These are phyloP conservation scores for Budorcas taxicolor DNA, from an alignment of 2,113 vertebrate genomes.

Conservation along the genomic window DNA sequence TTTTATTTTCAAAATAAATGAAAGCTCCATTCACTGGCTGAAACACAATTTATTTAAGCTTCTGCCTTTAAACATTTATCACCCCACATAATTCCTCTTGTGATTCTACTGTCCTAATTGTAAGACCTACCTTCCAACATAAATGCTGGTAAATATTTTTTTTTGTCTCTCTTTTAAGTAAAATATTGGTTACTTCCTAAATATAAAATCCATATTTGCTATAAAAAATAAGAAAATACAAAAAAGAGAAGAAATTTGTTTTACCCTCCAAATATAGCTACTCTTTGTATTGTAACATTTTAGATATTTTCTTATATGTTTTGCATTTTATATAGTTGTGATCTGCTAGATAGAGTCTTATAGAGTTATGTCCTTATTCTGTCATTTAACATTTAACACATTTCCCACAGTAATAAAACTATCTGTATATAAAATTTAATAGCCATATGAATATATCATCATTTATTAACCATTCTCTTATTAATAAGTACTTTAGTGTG, in stretches of 20 bases:
- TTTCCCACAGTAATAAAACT: background rate
- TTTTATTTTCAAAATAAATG: conserved; percentile 16
- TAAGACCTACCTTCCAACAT: background rate
- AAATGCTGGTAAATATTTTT: background rate
- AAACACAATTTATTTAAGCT: background rate
- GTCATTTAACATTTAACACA: background rate
- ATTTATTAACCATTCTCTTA: background rate
- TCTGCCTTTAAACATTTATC: background rate
- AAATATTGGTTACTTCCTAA: background rate
- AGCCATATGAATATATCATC: background rate
- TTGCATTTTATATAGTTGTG: background rate
- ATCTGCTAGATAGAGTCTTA: background rate
- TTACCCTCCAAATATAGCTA: background rate
- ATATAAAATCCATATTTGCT: background rate
- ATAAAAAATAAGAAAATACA: background rate
- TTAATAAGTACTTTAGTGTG: background rate
- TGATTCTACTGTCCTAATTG: background rate
- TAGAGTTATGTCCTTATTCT: background rate
- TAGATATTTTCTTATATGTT: background rate
- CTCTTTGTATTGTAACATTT: background rate
- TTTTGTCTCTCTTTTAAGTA: background rate
- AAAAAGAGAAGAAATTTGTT: background rate
- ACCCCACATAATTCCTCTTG: background rate
- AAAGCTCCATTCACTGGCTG: background rate
- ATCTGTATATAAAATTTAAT: background rate